These are phyloP conservation scores for Gymnorhina tibicen DNA, from an alignment of 2,113 vertebrate species.

Conservation along the genomic window DNA sequence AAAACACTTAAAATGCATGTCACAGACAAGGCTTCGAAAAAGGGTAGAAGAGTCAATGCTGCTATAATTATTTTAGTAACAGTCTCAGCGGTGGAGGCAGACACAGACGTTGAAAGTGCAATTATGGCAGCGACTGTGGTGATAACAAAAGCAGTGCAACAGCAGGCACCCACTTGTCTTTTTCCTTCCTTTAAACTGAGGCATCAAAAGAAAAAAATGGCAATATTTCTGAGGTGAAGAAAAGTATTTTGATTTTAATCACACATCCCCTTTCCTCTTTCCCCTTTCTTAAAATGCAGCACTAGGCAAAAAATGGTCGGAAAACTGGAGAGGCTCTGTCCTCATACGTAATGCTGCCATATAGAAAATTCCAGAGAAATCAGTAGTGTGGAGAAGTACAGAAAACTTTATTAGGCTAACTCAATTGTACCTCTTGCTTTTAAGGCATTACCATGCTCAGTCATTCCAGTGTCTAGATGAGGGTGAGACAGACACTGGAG, in stretches of 20 bases:
- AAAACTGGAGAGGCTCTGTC: not conserved
- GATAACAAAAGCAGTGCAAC: not conserved
- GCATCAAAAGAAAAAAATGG: not conserved
- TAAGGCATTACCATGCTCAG: not conserved
- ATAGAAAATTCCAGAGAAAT: not conserved
- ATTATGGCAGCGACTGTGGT: not conserved
- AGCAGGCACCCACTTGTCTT: not conserved
- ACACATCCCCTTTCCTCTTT: not conserved
- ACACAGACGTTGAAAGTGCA: not conserved
- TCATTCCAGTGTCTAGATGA: not conserved
- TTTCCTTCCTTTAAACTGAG: not conserved
- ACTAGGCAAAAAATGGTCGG: not conserved
- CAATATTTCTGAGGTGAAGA: not conserved
- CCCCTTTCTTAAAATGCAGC: not conserved
- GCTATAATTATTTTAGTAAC: conserved; percentile 23
- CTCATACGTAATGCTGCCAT: not conserved
- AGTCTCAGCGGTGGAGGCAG: not conserved
- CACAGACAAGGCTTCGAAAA: not conserved
- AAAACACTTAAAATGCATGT: conserved; percentile 18
- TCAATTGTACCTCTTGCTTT: not conserved
- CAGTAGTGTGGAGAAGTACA: not conserved
- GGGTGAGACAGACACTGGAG: not conserved
- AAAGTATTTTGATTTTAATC: conserved; percentile 8
- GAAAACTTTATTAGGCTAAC: not conserved
- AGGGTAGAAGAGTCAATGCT: not conserved